Evolutionary conservation across 2,113 vertebrate species (phyloP).

Genomic region (Ivindomyrus marchei): DNA sequence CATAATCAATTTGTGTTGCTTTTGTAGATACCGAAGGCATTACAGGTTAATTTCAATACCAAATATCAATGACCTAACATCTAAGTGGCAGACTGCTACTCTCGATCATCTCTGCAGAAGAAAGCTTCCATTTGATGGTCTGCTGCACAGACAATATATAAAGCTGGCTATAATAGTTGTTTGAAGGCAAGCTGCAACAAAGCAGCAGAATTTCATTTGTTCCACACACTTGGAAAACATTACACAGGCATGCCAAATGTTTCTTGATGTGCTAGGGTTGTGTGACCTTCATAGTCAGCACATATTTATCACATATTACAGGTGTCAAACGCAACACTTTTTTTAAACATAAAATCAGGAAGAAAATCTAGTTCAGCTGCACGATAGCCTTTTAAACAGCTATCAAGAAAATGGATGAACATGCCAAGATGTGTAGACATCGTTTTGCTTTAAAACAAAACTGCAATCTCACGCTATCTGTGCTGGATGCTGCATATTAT

Average conservation of each 20-base stretch:
- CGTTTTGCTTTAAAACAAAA: conserved; percentile 36
- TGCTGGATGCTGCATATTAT: neutral
- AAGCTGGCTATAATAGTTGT: conserved; percentile 81
- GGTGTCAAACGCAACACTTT: conserved; percentile 66
- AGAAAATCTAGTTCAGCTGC: conserved; percentile 37
- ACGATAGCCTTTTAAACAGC: conserved; percentile 49
- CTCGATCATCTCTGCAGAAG: conserved; percentile 73
- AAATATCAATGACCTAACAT: conserved; percentile 79
- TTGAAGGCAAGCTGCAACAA: conserved; percentile 79
- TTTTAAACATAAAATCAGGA: conserved; percentile 47
- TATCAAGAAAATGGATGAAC: conserved; percentile 41
- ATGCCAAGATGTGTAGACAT: conserved; percentile 16
- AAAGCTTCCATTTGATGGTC: conserved; percentile 81
- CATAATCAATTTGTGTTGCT: conserved; percentile 81
- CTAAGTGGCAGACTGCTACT: conserved; percentile 75
- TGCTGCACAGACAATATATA: conserved; percentile 82
- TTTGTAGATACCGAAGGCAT: conserved; percentile 77
- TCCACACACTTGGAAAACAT: conserved; percentile 85
- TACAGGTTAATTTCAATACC: conserved; percentile 81
- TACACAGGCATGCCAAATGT: conserved; percentile 77
- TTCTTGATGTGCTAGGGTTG: conserved; percentile 77
- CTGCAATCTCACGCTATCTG: conserved; percentile 25
- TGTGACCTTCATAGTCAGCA: conserved; percentile 84
- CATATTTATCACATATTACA: conserved; percentile 80
- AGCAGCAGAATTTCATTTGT: conserved; percentile 85